Evolutionary conservation across 2,113 vertebrate genomes (phyloP).

Genomic region (Pantherophis guttatus): DNA sequence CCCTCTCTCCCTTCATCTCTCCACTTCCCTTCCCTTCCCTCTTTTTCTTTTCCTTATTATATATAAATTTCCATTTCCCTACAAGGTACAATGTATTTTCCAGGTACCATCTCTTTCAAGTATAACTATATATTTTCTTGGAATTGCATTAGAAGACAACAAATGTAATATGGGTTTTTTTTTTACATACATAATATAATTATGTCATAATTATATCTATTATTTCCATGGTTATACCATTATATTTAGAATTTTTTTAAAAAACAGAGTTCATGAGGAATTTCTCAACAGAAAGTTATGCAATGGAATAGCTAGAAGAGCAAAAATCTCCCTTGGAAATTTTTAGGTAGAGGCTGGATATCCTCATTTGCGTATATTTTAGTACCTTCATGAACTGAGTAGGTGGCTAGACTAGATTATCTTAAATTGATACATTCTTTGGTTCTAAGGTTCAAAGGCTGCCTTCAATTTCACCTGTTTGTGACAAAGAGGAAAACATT

Average conservation of each 20-base stretch:
- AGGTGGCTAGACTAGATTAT: not conserved
- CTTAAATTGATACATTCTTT: not conserved
- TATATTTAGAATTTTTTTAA: not conserved
- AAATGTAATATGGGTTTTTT: too few species aligned
- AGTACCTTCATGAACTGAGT: not conserved
- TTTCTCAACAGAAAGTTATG: not conserved
- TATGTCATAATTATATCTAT: too few species aligned
- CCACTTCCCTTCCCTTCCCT: too few species aligned
- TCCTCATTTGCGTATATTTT: not conserved
- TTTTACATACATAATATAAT: too few species aligned
- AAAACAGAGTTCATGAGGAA: not conserved
- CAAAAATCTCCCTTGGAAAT: not conserved
- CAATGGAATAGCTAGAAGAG: not conserved
- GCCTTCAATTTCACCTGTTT: not conserved
- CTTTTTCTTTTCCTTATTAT: too few species aligned
- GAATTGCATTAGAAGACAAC: too few species aligned
- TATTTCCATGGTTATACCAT: too few species aligned
- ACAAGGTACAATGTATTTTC: too few species aligned
- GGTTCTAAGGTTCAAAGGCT: not conserved
- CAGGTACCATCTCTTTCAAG: too few species aligned
- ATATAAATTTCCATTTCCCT: too few species aligned
- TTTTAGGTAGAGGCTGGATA: not conserved
- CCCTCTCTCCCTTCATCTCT: too few species aligned
- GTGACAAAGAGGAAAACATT: not conserved
- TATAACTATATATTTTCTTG: too few species aligned